These are phyloP conservation scores for Lordiphosa mommai DNA, from an alignment of 1,140 invertebrate species.

Conservation along the genomic window DNA sequence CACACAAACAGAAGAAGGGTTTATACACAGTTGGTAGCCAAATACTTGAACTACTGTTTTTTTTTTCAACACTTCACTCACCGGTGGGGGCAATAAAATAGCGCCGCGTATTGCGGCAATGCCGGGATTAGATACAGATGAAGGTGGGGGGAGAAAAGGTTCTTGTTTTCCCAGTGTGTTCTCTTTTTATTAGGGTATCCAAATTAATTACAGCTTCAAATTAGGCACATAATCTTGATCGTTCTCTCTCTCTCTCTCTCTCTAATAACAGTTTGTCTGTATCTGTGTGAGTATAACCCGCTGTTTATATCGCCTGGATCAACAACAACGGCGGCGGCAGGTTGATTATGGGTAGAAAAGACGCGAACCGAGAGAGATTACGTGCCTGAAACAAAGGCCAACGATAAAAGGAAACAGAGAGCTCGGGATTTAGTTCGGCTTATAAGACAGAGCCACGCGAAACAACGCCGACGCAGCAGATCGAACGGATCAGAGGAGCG, in stretches of 20 bases:
- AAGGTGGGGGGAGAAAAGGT: slow-evolving; percentile 1
- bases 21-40: slow-evolving; percentile 28
- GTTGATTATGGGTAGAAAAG: slow-evolving; percentile 54
- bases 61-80: slow-evolving; percentile 74
- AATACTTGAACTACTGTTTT: slow-evolving; percentile 75
- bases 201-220: slow-evolving; percentile 77
- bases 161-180: slow-evolving; percentile 18
- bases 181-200: slow-evolving; percentile 73
- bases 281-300: slow-evolving; percentile 27
- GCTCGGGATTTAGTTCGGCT: slow-evolving; percentile 58
- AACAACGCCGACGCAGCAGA: slow-evolving; percentile 40
- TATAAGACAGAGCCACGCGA: slow-evolving; percentile 52
- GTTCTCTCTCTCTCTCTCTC: slow-evolving; percentile 11
- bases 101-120: slow-evolving; percentile 37
- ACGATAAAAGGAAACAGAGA: slow-evolving; percentile 44
- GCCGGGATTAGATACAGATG: slow-evolving; percentile 8
- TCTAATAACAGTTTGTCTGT: slow-evolving; percentile 9
- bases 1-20: slow-evolving; percentile 65
- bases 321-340: slow-evolving; percentile 50
- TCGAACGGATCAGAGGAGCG: slow-evolving; percentile 40
- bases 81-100: slow-evolving; percentile 70
- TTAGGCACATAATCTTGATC: slow-evolving; percentile 71
- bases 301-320: slow-evolving; percentile 44
- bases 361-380: slow-evolving; percentile 48
- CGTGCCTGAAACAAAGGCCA: slow-evolving; percentile 65